Percentiles rank a stretch among this genome's conserved stretches.
These are phyloP conservation scores for Thaleichthys pacificus DNA, from an alignment of 2,797 vertebrate genomes.

Conservation along the genomic window DNA sequence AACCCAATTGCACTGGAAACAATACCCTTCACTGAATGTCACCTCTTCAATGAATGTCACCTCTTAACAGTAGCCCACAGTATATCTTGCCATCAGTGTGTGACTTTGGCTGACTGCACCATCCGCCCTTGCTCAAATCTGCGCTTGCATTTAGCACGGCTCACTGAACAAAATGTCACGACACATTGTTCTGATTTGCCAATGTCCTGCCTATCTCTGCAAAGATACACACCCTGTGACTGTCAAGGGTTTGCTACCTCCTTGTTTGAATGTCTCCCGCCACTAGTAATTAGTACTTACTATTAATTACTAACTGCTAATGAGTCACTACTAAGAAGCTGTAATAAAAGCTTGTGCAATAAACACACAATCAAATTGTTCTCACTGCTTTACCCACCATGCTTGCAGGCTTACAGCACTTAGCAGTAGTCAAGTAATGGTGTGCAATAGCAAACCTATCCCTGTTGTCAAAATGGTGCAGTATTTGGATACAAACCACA, in stretches of 20 bases:
- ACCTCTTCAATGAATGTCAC: background rate
- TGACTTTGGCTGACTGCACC: background rate
- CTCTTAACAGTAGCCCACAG: background rate
- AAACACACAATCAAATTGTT: slow-evolving; percentile 15
- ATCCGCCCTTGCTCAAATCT: background rate
- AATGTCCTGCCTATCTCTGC: background rate
- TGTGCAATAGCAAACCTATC: slow-evolving; percentile 4
- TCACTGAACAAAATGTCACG: slow-evolving; percentile 17
- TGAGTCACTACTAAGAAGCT: too few relatives aligned
- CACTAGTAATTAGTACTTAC: too few relatives aligned
- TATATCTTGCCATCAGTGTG: background rate
- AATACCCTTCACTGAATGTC: background rate
- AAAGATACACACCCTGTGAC: too few relatives aligned
- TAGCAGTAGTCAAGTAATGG: background rate
- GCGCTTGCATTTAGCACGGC: background rate
- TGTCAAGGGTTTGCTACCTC: too few relatives aligned
- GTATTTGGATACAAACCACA: slow-evolving; percentile 2
- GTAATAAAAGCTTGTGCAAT: background rate
- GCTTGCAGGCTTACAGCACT: slow-evolving; percentile 43
- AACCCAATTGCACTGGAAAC: background rate
- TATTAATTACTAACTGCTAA: too few relatives aligned
- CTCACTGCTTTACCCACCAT: slow-evolving; percentile 38
- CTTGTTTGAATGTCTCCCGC: too few relatives aligned
- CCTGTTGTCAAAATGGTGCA: background rate
- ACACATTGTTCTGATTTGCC: background rate